phyloP scores from a whole-genome alignment of 92 coral and sea anemone species.

The Virgularia gustaviana region DNA sequence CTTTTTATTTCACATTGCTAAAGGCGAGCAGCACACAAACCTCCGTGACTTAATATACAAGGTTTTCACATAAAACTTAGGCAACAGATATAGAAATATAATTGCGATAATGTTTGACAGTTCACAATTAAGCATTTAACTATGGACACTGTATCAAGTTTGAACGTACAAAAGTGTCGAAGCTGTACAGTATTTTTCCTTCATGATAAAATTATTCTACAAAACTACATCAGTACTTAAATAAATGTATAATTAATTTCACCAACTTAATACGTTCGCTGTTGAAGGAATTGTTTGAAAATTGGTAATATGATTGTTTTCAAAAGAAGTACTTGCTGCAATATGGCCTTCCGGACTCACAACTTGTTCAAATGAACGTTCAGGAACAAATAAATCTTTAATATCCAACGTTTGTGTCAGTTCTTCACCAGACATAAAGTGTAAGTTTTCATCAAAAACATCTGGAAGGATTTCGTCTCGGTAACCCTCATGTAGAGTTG shows the following conservation, averaged over 20 bases:
- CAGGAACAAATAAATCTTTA: constrained; percentile 29
- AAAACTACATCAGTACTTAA: background rate
- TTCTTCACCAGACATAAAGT: constrained; percentile 33
- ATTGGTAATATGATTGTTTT: background rate
- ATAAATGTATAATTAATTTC: background rate
- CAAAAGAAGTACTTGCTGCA: background rate
- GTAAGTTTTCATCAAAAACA: constrained; percentile 5
- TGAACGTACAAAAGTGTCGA: no score
- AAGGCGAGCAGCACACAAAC: no score
- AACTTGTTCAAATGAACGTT: background rate
- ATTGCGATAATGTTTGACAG: background rate
- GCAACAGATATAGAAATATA: no score
- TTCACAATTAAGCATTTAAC: no score
- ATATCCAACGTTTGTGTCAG: constrained; percentile 25
- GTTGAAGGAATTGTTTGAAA: constrained; percentile 30
- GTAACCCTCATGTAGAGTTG: no score
- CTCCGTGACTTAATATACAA: no score
- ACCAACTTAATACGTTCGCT: constrained; percentile 18
- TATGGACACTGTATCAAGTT: no score
- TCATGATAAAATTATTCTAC: background rate
- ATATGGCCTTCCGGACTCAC: background rate
- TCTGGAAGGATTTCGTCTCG: constrained; percentile 10
- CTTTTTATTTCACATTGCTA: no score
- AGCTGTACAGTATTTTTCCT: no score
- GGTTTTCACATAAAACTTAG: no score